Base-by-base conservation (phyloP, 1,140 invertebrate species). In the Zaprionus ghesquierei region DNA sequence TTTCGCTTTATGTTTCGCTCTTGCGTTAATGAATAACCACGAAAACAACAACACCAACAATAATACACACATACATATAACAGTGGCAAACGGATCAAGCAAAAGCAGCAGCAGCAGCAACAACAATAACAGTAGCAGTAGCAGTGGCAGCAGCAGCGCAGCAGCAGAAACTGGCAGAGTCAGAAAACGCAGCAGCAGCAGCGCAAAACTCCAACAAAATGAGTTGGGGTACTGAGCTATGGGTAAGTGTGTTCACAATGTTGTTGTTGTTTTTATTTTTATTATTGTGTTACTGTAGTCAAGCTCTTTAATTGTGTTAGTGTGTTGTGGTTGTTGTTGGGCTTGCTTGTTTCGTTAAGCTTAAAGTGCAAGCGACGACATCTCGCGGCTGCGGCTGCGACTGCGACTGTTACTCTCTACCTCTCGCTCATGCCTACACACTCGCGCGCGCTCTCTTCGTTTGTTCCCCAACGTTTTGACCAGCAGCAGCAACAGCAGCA, bases 171-270 rank as follows among this genome's bases (percentile, higher is more conserved):
- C 56, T 59, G 56, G 66, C 38, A 69, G 49, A 68, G 46, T 35
- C 65, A 68, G 65, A 84, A 68, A 85, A 63, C 77, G 68, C 68
- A 71, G 78, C 69, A 71, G 77, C 78, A 78, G 56, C 70, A 77
- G 80, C 89, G 72, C 71, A 89, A 87, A 91, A 77, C 82, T 76
- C 84, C 82, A 81, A 81, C 85, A 93, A 91, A 90, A 93, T 94
- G 93, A 94, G 93, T 92, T 94, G 94, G 94, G 94, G 94, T 81
- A 94, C 92, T 76, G 94, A 94, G 90, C 92, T 94, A 86, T 94
- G 94, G 94, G 94, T 94, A 89, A 94, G 93, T 93, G 25, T 60
- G 8, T 41, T 50, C n/a, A n/a, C n/a, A n/a, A n/a, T n/a, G n/a
- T n/a, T n/a, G n/a, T 56, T 41, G 13, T 5, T 10, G 12, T 10